phyloP scores from a whole-genome alignment of 1,140 invertebrate genomes.

The Formica selysi region DNA sequence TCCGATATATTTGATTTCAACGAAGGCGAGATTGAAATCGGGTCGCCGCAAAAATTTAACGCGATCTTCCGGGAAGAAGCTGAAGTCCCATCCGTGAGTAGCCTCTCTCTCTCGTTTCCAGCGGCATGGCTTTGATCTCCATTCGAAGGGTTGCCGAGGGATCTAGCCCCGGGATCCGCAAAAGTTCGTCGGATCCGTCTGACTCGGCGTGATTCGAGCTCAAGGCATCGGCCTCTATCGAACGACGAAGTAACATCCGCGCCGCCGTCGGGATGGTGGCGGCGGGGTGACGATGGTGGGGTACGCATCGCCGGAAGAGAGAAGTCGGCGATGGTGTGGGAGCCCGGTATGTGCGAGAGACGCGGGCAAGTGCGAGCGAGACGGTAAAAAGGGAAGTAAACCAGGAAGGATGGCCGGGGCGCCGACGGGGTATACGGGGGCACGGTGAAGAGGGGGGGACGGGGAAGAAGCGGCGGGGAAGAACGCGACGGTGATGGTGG shows the following conservation, averaged over 20 bases:
- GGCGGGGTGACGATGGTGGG: constrained; percentile 26
- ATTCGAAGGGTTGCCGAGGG: constrained; percentile 64
- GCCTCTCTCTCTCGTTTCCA: constrained; percentile 36
- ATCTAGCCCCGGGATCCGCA: constrained; percentile 61
- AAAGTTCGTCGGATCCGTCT: constrained; percentile 65
- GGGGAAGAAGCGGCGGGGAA: constrained; percentile 30
- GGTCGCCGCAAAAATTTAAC: constrained; percentile 46
- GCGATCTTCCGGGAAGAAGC: constrained; percentile 13
- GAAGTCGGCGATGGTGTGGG: constrained; percentile 32
- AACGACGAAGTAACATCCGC: constrained; percentile 61
- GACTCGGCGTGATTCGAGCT: constrained; percentile 75
- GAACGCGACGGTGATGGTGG: constrained; percentile 36
- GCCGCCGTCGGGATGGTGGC: constrained; percentile 34
- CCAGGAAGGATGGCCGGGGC: constrained; percentile 42
- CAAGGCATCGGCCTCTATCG: constrained; percentile 76
- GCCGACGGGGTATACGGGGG: constrained; percentile 14
- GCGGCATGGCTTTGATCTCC: constrained; percentile 67
- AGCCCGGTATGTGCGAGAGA: constrained; percentile 26
- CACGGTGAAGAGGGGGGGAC: neutral
- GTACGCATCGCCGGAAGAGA: constrained; percentile 46
- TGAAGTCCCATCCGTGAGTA: neutral
- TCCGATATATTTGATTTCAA: constrained; percentile 6
- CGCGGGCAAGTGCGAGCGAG: constrained; percentile 11
- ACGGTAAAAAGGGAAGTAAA: constrained; percentile 62
- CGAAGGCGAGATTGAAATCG: constrained; percentile 20